Evolutionary conservation across 2,888 invertebrate genomes (phyloP).

Genomic region (Drosophila paucipuncta): DNA sequence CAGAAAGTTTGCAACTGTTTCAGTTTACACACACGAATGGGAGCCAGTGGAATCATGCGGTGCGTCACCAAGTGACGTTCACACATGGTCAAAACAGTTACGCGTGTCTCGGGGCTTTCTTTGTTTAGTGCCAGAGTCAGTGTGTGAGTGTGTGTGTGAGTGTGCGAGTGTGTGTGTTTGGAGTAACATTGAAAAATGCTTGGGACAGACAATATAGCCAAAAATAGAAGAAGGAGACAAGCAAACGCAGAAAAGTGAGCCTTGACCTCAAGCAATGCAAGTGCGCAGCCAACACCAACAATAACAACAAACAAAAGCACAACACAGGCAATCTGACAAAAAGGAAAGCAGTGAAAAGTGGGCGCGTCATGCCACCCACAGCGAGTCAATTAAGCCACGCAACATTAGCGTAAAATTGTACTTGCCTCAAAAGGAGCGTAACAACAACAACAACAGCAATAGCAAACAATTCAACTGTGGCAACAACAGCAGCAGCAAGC

Average conservation of each 20-base stretch:
- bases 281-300: slow-evolving; percentile 22
- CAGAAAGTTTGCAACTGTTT: slow-evolving; percentile 50
- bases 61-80: slow-evolving; percentile 74
- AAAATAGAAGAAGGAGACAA: slow-evolving; percentile 13
- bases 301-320: slow-evolving; percentile 17
- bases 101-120: slow-evolving; percentile 30
- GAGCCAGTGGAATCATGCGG: slow-evolving; percentile 61
- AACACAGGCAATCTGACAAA: slow-evolving; percentile 14
- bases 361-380: slow-evolving; percentile 42
- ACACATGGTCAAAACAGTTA: slow-evolving; percentile 58
- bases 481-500: slow-evolving; percentile 24
- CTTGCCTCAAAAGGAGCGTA: slow-evolving; percentile 11
- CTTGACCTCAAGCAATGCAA: slow-evolving; percentile 73
- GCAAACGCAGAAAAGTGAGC: slow-evolving; percentile 44
- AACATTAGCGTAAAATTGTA: slow-evolving; percentile 26
- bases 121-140: slow-evolving; percentile 11
- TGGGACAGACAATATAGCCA: slow-evolving; percentile 42
- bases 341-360: slow-evolving; percentile 17
- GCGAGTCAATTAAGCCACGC: slow-evolving; percentile 45
- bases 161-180: slow-evolving; percentile 24
- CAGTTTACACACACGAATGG: slow-evolving; percentile 53
- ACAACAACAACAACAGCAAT: slow-evolving; percentile 21
- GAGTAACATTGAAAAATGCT: slow-evolving; percentile 59
- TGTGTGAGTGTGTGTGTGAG: slow-evolving; percentile 12
- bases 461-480: slow-evolving; percentile 37